phyloP scores from a whole-genome alignment of 2,797 vertebrate genomes.

The Pangasius mekongensis region DNA sequence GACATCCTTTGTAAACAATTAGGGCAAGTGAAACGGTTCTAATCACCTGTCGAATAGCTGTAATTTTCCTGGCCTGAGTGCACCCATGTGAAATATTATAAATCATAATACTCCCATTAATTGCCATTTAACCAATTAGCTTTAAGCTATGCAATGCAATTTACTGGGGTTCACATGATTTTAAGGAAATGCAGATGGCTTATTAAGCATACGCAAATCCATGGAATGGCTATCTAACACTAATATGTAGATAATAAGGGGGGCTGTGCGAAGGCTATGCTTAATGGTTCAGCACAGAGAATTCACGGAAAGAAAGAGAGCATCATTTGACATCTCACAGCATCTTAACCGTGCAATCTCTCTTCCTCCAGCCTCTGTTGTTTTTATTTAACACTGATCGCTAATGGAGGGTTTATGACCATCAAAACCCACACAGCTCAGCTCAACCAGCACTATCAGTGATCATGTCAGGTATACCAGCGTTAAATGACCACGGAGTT shows the following conservation, averaged over 20 bases:
- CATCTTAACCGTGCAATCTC: background rate
- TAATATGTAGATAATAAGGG: slow-evolving; percentile 29
- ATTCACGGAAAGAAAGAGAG: background rate
- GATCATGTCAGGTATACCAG: background rate
- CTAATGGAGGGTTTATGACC: background rate
- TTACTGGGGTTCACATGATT: background rate
- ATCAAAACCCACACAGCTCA: background rate
- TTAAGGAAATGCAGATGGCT: slow-evolving; percentile 39
- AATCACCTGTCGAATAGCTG: slow-evolving; percentile 43
- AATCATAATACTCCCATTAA: slow-evolving; percentile 45
- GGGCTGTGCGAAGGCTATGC: background rate
- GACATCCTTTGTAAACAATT: slow-evolving; percentile 34
- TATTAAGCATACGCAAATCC: slow-evolving; percentile 22
- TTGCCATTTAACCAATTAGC: slow-evolving; percentile 42
- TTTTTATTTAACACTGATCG: background rate
- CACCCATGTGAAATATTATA: slow-evolving; percentile 41
- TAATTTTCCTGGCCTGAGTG: slow-evolving; percentile 39
- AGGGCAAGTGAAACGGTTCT: slow-evolving; percentile 11
- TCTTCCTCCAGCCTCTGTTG: too few relatives aligned
- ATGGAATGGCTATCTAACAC: slow-evolving; percentile 14
- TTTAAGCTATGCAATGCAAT: slow-evolving; percentile 33
- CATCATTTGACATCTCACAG: background rate
- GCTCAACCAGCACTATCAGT: background rate
- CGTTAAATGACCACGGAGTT: background rate
- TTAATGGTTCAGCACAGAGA: background rate